Evolutionary conservation across 2,797 vertebrate species (phyloP), one percentile per base, ranked within the genome.

Genomic region (Hirundo rustica): DNA sequence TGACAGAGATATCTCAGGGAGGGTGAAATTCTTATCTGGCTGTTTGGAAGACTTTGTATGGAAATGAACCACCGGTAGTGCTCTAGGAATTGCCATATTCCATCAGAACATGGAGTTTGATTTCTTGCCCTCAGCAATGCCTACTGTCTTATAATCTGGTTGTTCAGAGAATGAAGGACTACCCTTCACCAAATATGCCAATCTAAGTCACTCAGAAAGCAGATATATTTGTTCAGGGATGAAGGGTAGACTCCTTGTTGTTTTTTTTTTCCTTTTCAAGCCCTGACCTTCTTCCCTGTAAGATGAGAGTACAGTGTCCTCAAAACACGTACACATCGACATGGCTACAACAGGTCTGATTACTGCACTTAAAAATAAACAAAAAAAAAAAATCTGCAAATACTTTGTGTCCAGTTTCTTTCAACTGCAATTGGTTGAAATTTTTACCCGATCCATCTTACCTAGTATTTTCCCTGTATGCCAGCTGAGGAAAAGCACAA

Each of bases 11-110:
- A 89, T 73, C 61, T 0, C 1, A 80, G 71, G 68, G 70, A 76
- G 25, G 48, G 48, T 72, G 57, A 83, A 86, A 91, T 86, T 76
- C 77, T 67, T 55, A 45, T 45, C 62, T 53, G 85, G 82, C 65
- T 87, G 23, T 55, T 76, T 75, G 70, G 94, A 94, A 66, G 74
- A 42, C 48, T 88, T 88, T 73, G 19, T 82, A 83, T 76, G 87
- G 82, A 94, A 95, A 95, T 85, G 26, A 95, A 57, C n/a, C 62
- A 40, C 62, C 68, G 38, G 34, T 57, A 53, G 50, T 40, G 53
- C 82, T 80, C 34, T 55, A 91, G 71, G 64, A 92, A 76, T 89
- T 94, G 73, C 81, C 76, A 44, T 34, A n/a, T 53, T 90, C n/a
- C 57, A 90, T 89, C 74, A 78, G 54, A 75, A 45, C 10, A 42